Conservation (phyloP, 2,113 vertebrate species). For the Noturus placidus region DNA sequence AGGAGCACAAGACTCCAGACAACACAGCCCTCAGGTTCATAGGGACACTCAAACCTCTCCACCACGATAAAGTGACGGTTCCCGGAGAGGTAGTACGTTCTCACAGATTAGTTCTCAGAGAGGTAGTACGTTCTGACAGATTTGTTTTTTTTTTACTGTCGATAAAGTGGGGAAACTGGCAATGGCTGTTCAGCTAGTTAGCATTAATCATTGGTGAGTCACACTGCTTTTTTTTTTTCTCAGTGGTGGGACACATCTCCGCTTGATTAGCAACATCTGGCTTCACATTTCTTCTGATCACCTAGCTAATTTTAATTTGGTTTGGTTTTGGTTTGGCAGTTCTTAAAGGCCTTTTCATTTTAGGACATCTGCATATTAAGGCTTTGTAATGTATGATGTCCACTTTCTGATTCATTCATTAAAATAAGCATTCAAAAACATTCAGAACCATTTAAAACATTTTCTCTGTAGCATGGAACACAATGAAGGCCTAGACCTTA, state of each 20-base stretch:
- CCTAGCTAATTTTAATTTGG: not conserved
- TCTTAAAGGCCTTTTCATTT: not conserved
- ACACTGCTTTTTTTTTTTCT: not conserved
- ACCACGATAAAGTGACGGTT: too few species aligned
- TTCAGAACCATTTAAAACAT: not conserved
- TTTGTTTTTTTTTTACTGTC: not conserved
- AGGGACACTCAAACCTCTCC: too few species aligned
- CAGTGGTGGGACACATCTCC: not conserved
- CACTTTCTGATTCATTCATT: not conserved
- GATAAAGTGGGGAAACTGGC: not conserved
- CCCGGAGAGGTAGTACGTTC: too few species aligned
- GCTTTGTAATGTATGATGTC: not conserved
- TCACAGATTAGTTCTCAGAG: too few species aligned
- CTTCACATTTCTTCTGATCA: not conserved
- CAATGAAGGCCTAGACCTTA: not conserved
- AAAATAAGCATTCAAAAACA: not conserved
- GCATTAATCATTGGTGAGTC: not conserved
- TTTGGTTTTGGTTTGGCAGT: not conserved
- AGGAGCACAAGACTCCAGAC: too few species aligned
- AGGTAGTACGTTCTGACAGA: not conserved
- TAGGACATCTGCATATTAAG: not conserved
- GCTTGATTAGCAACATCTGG: not conserved
- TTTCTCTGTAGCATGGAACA: not conserved
- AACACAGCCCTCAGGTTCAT: too few species aligned
- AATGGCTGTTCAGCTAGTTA: not conserved